Percentiles rank a stretch among this genome's conserved stretches.
Evolutionary conservation across 2,797 vertebrate species (phyloP).

Genomic region (Rhincodon typus): DNA sequence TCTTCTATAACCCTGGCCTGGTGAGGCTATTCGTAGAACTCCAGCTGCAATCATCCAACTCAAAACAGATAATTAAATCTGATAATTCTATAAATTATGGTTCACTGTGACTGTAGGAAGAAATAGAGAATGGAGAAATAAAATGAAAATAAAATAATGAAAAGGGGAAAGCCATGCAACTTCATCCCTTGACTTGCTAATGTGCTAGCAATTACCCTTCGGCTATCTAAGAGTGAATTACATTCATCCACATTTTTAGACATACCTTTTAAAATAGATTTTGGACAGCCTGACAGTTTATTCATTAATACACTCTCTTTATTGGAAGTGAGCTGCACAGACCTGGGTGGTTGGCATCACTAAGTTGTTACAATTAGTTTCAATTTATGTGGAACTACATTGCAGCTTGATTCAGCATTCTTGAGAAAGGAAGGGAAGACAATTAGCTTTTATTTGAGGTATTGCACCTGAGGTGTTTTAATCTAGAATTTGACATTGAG

Average conservation of each 20-base stretch:
- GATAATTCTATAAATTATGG: no score
- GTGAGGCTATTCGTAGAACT: background rate
- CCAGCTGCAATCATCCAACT: background rate
- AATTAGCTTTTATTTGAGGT: background rate
- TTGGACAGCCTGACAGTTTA: background rate
- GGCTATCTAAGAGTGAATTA: background rate
- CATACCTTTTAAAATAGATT: background rate
- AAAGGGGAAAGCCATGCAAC: background rate
- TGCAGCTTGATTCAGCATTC: background rate
- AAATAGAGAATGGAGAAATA: background rate
- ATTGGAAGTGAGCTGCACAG: background rate
- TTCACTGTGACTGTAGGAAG: background rate
- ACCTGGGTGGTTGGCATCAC: background rate
- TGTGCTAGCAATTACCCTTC: background rate
- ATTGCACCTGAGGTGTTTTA: background rate
- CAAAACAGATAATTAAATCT: background rate
- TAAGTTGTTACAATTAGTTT: background rate
- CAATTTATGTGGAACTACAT: background rate
- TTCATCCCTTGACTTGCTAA: background rate
- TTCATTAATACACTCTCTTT: background rate
- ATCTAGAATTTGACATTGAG: slow-evolving; percentile 25
- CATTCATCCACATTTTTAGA: background rate
- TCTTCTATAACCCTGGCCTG: background rate
- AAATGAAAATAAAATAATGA: background rate
- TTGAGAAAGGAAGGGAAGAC: background rate